Conservation (phyloP, 2,888 invertebrate species). For the Altica lythri region DNA sequence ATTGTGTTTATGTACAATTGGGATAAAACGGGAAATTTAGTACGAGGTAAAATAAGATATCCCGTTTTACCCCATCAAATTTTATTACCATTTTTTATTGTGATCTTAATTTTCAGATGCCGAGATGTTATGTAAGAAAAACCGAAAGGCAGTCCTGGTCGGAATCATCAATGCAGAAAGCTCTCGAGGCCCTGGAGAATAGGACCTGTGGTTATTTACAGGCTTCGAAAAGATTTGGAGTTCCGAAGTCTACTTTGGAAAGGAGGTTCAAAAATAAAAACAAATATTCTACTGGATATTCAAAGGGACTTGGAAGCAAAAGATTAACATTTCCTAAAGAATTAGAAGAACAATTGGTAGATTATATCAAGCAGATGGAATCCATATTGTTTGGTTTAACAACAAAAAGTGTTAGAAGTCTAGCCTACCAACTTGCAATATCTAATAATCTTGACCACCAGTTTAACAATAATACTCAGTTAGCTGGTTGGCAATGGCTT, state of each 20-base stretch:
- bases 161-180: background rate
- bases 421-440: slow-evolving; percentile 12
- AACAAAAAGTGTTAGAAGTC: slow-evolving; percentile 10
- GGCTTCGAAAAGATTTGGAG: background rate
- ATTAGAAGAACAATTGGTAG: background rate
- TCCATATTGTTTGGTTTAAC: slow-evolving; percentile 8
- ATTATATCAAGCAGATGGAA: slow-evolving; percentile 10
- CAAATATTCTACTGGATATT: background rate
- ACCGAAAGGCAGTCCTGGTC: background rate
- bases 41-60: too few species aligned
- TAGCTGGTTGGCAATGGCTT: slow-evolving; percentile 16
- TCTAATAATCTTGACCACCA: slow-evolving; percentile 11
- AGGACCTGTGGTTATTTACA: background rate
- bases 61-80: background rate
- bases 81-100: background rate
- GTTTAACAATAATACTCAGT: slow-evolving; percentile 18
- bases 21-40: too few species aligned
- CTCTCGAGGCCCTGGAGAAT: background rate
- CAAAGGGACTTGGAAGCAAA: background rate
- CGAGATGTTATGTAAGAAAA: background rate
- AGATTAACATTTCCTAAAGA: background rate
- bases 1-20: background rate
- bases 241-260: background rate
- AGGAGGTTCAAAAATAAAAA: background rate
- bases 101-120: background rate